Percentiles rank a stretch among this genome's conserved stretches.
These are phyloP conservation scores for Protobothrops mucrosquamatus DNA, from an alignment of 2,113 vertebrate genomes.

Conservation along the genomic window DNA sequence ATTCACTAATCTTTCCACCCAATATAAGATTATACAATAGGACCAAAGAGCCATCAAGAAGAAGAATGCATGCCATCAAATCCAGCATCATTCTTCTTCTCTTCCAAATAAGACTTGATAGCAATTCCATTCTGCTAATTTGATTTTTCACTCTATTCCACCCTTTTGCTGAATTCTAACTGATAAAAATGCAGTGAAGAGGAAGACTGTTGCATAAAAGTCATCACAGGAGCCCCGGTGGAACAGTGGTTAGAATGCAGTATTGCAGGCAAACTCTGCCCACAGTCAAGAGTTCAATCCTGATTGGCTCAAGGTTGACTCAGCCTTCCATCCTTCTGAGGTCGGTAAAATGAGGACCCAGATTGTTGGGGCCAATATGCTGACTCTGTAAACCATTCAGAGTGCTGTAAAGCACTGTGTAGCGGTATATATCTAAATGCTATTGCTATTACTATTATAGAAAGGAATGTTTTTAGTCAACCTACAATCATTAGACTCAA, in stretches of 20 bases:
- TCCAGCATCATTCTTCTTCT: background rate
- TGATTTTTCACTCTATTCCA: background rate
- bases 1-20: background rate
- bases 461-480: background rate
- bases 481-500: background rate
- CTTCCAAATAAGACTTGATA: background rate
- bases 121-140: background rate
- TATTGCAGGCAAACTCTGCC: background rate
- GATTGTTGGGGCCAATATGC: background rate
- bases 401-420: background rate
- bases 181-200: background rate
- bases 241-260: background rate
- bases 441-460: background rate
- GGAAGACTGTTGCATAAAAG: background rate
- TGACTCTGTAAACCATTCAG: background rate
- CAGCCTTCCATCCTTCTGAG: background rate
- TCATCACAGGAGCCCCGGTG: background rate
- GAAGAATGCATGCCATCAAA: background rate
- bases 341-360: background rate
- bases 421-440: background rate
- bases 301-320: background rate
- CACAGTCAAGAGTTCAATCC: background rate
- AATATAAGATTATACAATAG: background rate
- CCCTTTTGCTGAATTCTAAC: background rate
- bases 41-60: background rate